phyloP scores from a whole-genome alignment of 2,797 vertebrate genomes.

The Tragelaphus oryx region DNA sequence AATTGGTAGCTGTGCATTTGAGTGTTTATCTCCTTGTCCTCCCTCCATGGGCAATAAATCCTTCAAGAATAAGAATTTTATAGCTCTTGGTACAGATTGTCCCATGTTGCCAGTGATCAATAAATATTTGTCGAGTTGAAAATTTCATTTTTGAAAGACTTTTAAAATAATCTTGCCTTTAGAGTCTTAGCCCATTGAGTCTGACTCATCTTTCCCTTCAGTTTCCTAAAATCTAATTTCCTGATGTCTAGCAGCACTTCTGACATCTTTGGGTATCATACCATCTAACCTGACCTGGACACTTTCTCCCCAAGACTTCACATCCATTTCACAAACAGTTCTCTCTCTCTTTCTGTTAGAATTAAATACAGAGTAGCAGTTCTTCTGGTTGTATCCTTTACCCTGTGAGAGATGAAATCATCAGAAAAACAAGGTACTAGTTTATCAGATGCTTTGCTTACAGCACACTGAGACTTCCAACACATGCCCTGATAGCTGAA shows the following conservation, averaged over 20 bases:
- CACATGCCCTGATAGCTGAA: not conserved
- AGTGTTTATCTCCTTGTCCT: not conserved
- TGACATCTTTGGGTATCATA: not conserved
- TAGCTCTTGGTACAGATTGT: not conserved
- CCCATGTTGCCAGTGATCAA: not conserved
- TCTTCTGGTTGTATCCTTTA: not conserved
- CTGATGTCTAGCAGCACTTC: not conserved
- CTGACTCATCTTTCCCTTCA: not conserved
- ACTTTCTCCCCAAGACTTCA: not conserved
- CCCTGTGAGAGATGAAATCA: not conserved
- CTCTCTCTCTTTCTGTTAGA: not conserved
- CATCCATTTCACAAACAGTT: not conserved
- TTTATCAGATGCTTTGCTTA: not conserved
- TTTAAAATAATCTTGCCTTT: constrained; percentile 1
- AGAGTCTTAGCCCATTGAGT: not conserved
- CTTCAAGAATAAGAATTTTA: not conserved
- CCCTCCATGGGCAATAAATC: not conserved
- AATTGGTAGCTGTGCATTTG: not conserved
- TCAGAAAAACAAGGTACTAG: not conserved
- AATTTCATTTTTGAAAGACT: constrained; percentile 26
- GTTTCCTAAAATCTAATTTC: constrained; percentile 30
- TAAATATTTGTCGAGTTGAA: not conserved
- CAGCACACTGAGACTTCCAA: not conserved
- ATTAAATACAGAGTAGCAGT: not conserved
- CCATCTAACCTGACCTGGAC: not conserved